Percentiles rank a stretch among this genome's conserved stretches.
phyloP scores from a whole-genome alignment of 2,797 vertebrate species.

The Petrocephalus sullivani region DNA sequence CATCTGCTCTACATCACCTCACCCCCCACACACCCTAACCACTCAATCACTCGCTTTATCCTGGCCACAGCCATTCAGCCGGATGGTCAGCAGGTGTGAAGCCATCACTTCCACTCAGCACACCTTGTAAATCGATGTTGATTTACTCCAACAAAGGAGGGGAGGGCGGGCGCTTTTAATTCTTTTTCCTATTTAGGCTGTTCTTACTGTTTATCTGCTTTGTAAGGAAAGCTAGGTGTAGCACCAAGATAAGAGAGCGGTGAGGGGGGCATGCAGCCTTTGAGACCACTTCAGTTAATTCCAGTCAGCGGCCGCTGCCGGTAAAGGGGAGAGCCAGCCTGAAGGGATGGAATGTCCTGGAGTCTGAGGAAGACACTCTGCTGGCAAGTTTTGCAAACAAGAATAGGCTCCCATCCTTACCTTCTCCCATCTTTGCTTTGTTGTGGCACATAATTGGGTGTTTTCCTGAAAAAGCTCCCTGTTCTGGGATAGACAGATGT shows the following conservation, averaged over 20 bases:
- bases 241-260: background rate
- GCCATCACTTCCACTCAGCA: conserved; percentile 52
- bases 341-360: background rate
- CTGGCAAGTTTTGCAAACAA: background rate
- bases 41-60: conserved; percentile 16
- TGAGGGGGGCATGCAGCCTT: background rate
- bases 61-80: conserved; percentile 48
- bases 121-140: conserved; percentile 74
- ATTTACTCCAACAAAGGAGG: conserved; percentile 54
- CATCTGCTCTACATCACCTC: background rate
- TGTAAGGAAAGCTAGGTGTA: background rate
- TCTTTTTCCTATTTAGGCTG: conserved; percentile 42
- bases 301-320: background rate
- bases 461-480: background rate
- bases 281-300: background rate
- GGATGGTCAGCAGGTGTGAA: conserved; percentile 23
- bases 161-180: conserved; percentile 35
- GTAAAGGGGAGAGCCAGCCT: background rate
- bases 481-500: background rate
- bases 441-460: background rate
- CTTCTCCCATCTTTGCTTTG: background rate
- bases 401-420: background rate
- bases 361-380: background rate
- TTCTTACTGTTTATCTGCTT: background rate
- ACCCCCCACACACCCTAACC: background rate